Conservation (phyloP, 2,113 vertebrate species). For the Cyprinodon brontotheroides region DNA sequence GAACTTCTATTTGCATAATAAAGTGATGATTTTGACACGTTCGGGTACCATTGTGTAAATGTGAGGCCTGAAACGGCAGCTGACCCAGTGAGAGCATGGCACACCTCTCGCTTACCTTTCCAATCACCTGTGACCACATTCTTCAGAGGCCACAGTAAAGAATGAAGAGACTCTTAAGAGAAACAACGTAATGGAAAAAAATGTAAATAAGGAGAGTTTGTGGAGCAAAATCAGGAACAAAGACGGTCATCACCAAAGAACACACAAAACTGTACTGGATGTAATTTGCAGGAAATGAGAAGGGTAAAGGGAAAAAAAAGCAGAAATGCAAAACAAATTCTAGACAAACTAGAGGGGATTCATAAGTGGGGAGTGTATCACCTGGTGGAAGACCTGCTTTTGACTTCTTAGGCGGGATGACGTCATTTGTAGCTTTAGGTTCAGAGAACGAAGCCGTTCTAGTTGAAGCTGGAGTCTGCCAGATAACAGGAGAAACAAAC, state of each 20-base stretch:
- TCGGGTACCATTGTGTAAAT: slow-evolving; percentile 1
- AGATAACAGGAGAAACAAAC: not conserved
- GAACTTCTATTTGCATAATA: not conserved
- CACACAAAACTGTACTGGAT: slow-evolving; percentile 23
- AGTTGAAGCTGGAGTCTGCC: slow-evolving; percentile 89
- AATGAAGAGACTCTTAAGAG: slow-evolving; percentile 72
- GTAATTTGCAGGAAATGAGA: not conserved
- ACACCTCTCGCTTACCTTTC: slow-evolving; percentile 71
- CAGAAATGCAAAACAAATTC: slow-evolving; percentile 43
- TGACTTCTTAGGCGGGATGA: slow-evolving; percentile 87
- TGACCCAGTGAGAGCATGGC: slow-evolving; percentile 29
- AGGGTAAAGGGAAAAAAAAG: slow-evolving; percentile 19
- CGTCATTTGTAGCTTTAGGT: slow-evolving; percentile 77
- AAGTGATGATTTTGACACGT: slow-evolving; percentile 48
- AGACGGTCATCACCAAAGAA: slow-evolving; percentile 6
- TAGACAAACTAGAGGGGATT: slow-evolving; percentile 33
- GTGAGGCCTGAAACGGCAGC: slow-evolving; percentile 21
- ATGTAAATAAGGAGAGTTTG: slow-evolving; percentile 39
- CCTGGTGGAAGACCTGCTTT: slow-evolving; percentile 86
- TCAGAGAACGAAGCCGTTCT: slow-evolving; percentile 96
- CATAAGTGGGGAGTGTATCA: slow-evolving; percentile 65
- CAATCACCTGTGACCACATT: slow-evolving; percentile 70
- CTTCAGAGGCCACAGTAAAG: slow-evolving; percentile 76
- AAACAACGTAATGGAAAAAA: slow-evolving; percentile 58
- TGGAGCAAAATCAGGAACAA: slow-evolving; percentile 25